Conservation (phyloP, 2,113 vertebrate species). For the Xiphophorus hellerii region DNA sequence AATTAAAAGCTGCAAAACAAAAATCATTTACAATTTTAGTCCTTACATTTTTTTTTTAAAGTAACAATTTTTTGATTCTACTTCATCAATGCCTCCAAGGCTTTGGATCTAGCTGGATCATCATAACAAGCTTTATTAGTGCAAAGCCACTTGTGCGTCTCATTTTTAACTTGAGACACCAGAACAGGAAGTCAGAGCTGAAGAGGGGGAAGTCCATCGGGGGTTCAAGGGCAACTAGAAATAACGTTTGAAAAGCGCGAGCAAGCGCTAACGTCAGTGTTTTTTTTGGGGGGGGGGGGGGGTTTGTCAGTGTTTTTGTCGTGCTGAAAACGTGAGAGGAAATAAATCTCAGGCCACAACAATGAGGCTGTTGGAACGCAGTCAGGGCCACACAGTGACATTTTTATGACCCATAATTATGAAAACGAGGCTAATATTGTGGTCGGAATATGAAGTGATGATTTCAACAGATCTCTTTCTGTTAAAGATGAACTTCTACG, state of each 20-base stretch:
- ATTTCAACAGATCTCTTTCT: not conserved
- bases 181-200: not conserved
- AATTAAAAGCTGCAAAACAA: not conserved
- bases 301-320: not conserved
- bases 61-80: not conserved
- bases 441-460: too few relatives aligned
- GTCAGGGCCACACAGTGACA: not conserved
- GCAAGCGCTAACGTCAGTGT: too few relatives aligned
- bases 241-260: too few relatives aligned
- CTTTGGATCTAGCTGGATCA: not conserved
- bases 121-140: not conserved
- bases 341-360: too few relatives aligned
- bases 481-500: not conserved
- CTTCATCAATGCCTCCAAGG: not conserved
- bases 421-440: not conserved
- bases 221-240: not conserved
- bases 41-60: not conserved
- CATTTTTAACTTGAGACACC: not conserved
- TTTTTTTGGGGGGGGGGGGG: too few relatives aligned
- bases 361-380: too few relatives aligned
- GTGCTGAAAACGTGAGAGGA: not conserved
- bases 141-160: not conserved
- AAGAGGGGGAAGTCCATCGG: not conserved
- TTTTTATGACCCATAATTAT: too few relatives aligned
- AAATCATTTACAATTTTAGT: not conserved